Base-by-base conservation (phyloP, 2,888 invertebrate species). In the Allygus modestus region DNA sequence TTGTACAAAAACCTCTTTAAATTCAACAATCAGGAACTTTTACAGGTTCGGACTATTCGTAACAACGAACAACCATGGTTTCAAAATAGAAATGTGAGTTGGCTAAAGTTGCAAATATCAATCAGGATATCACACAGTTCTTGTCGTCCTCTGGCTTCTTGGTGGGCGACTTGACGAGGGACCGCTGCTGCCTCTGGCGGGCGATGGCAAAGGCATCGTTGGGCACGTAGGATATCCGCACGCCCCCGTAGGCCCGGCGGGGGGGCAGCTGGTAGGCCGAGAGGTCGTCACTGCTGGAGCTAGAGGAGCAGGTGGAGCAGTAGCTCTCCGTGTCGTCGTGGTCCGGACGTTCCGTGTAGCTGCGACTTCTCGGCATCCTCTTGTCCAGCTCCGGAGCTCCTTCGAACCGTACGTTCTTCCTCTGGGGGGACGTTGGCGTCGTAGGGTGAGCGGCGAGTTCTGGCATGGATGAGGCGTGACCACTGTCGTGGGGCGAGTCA, bases 181-280 rank as follows among this genome's bases (percentile, higher is more conserved):
- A 69, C 26, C 79, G 54, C 20, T 85, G 85, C 33, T 86, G 87
- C 41, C 87, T 82, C 69, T 87, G 92, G 88, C 94, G 93, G 77
- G 96, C 96, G 89, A 95, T 95, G 84, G 97, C 97, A 77, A 97
- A 92, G 5, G 97, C 96, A 91, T 97, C 97, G 90, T 97, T 97
- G 88, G 97, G 97, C 87, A 98, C 97, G 91, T 98, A 98, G 12
- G 97, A 97, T 88, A 97, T 97, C 87, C 97, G 92, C 17, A 97
- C 97, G 58, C 97, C 97, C 83, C 96, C 96, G 89, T 97, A 97
- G 81, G 96, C 96, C 85, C 96, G 92, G 87, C 97, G 91, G 58
- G 97, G 94, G 2, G 97, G 97, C 88, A 97, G 91, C 86, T 96
- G 95, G 90, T 97, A 97, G 87, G 97, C 96, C 89, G 96, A 95